A percentile compares a stretch with the other conserved stretches of the same genome.
Conservation (phyloP, 2,113 vertebrate species). For the Channa maculata region DNA sequence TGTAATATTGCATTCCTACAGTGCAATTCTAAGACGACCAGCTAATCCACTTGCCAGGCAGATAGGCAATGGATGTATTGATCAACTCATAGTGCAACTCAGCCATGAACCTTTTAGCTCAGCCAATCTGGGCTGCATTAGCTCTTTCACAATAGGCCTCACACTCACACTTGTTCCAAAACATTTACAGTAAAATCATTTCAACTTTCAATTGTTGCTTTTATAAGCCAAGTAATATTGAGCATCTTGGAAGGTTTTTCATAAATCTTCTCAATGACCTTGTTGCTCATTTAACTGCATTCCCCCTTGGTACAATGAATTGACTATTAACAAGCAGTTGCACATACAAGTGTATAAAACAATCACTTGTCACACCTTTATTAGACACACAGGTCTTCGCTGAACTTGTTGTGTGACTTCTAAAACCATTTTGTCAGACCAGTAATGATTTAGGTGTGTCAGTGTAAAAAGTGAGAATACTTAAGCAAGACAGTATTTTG, state of each 20-base stretch:
- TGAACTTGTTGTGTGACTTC: conserved; percentile 7
- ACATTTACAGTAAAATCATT: too few relatives aligned
- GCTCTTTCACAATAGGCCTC: too few relatives aligned
- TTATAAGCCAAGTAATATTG: background rate
- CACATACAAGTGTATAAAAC: background rate
- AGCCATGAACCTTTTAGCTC: too few relatives aligned
- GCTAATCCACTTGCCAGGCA: too few relatives aligned
- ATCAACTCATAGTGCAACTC: too few relatives aligned
- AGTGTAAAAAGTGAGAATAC: background rate
- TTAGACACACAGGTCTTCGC: conserved; percentile 4
- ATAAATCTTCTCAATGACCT: background rate
- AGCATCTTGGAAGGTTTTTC: background rate
- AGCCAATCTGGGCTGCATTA: too few relatives aligned
- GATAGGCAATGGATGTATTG: too few relatives aligned
- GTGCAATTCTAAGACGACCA: too few relatives aligned
- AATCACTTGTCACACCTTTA: background rate
- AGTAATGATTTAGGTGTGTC: background rate
- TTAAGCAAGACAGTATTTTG: background rate
- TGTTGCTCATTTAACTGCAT: background rate
- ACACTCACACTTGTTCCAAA: too few relatives aligned
- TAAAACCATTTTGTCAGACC: background rate
- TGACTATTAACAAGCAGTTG: background rate
- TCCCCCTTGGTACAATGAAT: background rate
- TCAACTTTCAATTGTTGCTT: too few relatives aligned
- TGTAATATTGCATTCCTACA: too few relatives aligned